These are phyloP conservation scores for Pygmarrhopalites habei DNA, from an alignment of 1,140 invertebrate species.

Conservation along the genomic window DNA sequence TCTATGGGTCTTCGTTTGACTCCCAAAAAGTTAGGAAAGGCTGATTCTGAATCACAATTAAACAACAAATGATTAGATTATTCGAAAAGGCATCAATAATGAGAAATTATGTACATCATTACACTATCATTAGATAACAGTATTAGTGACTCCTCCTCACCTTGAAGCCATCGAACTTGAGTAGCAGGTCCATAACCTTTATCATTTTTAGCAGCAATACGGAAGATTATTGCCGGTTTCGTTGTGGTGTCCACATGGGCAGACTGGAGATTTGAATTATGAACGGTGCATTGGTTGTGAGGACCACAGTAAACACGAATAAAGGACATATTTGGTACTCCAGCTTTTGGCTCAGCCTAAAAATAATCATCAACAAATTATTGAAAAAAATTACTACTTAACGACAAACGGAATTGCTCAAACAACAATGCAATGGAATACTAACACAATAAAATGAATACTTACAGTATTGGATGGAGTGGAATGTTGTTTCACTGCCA, in stretches of 20 bases:
- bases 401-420: too few species aligned
- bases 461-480: too few species aligned
- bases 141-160: too few species aligned
- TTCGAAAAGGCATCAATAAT: too few species aligned
- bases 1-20: conserved; percentile 18
- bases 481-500: conserved; percentile 55
- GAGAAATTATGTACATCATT: too few species aligned
- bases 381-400: too few species aligned
- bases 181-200: conserved; percentile 98
- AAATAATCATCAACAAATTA: too few species aligned
- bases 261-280: conserved; percentile 69
- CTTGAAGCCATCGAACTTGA: conserved; percentile 98
- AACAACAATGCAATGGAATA: too few species aligned
- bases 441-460: too few species aligned
- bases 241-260: conserved; percentile 94
- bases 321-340: conserved; percentile 61
- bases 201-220: conserved; percentile 96
- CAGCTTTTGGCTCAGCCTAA: background rate
- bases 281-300: conserved; percentile 85
- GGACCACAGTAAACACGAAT: conserved; percentile 94
- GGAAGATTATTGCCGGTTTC: conserved; percentile 97
- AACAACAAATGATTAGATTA: too few species aligned
- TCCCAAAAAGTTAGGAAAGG: conserved; percentile 24
- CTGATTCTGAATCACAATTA: conserved; percentile 30
- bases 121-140: too few species aligned